Conservation (phyloP, 2,113 vertebrate genomes). For the Piprites chloris region DNA sequence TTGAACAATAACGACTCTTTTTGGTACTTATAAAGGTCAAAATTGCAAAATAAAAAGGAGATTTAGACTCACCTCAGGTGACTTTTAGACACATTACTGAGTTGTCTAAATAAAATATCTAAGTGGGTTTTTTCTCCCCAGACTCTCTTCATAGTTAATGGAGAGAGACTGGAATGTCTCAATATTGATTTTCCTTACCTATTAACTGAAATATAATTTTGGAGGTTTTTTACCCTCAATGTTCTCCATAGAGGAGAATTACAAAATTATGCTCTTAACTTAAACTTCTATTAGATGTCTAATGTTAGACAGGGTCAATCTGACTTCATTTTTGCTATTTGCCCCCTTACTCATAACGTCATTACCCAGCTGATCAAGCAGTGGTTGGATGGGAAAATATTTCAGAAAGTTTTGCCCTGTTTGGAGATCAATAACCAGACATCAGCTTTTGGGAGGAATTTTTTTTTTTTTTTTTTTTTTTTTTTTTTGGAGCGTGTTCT, state of each 20-base stretch:
- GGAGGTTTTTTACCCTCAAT: not conserved
- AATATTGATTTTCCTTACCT: not conserved
- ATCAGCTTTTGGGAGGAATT: rapidly evolving
- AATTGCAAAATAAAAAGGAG: rapidly evolving
- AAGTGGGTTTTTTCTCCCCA: not conserved
- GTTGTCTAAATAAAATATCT: not conserved
- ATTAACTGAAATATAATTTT: not conserved
- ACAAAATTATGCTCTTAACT: not conserved
- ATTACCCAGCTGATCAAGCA: not conserved
- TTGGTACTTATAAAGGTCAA: not conserved
- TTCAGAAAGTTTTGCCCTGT: not conserved
- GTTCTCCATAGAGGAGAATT: not conserved
- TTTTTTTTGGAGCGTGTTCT: too few species aligned
- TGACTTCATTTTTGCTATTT: not conserved
- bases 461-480: not conserved
- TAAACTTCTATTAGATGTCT: not conserved
- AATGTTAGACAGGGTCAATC: not conserved
- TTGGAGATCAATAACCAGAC: not conserved
- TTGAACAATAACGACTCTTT: not conserved
- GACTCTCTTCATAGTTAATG: not conserved
- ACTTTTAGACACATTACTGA: not conserved
- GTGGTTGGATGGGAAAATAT: not conserved
- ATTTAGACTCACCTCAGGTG: not conserved
- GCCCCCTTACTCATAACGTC: not conserved
- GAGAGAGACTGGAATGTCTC: not conserved